Evolutionary conservation across 2,888 invertebrate genomes (phyloP).

Genomic region (Cantharis flavilabris): DNA sequence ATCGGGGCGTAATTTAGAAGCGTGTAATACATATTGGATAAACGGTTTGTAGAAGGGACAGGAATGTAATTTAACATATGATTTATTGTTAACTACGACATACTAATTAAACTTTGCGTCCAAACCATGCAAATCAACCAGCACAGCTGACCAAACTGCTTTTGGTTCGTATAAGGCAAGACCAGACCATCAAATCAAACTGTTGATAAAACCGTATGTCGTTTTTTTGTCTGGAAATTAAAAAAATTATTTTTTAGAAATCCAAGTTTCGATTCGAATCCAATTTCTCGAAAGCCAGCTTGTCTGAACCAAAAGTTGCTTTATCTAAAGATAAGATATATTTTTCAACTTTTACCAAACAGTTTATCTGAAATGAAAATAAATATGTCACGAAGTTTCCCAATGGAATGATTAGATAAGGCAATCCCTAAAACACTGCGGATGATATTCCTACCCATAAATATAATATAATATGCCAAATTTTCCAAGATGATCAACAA

Average conservation of each 20-base stretch:
- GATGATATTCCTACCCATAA: background rate
- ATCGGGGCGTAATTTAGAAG: constrained; percentile 2
- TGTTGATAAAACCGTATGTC: constrained; percentile 3
- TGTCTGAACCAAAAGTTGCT: background rate
- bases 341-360: background rate
- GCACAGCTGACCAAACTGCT: constrained; percentile 7
- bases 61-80: constrained; percentile 6
- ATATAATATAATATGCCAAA: background rate
- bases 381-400: background rate
- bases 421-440: background rate
- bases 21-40: background rate
- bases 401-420: background rate
- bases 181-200: constrained; percentile 6
- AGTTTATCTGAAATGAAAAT: background rate
- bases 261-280: background rate
- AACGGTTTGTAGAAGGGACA: constrained; percentile 3
- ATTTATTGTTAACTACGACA: constrained; percentile 14
- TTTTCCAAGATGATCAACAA: background rate
- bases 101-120: constrained; percentile 18
- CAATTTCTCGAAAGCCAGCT: background rate
- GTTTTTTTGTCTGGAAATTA: background rate
- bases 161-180: constrained; percentile 9
- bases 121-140: constrained; percentile 5
- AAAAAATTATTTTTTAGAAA: background rate
- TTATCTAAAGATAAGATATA: background rate